These are phyloP conservation scores for Thaumatotibia leucotreta DNA, from an alignment of 1,140 invertebrate genomes.

Conservation along the genomic window DNA sequence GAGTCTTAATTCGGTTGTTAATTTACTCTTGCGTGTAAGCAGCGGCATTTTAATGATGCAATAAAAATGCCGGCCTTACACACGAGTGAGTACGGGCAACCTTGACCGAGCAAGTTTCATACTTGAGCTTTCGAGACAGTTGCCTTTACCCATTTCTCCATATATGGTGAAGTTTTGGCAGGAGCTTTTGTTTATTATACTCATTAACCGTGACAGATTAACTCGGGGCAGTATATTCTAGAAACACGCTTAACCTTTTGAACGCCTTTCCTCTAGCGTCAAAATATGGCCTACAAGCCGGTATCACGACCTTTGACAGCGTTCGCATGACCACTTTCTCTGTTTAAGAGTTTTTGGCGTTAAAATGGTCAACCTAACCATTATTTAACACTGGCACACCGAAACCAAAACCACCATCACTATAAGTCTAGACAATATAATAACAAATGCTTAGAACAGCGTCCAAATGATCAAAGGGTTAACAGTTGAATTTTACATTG, in stretches of 20 bases:
- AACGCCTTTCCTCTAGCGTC: too few relatives aligned
- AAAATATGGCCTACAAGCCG: too few relatives aligned
- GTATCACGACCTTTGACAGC: too few relatives aligned
- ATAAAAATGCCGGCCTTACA: constrained; percentile 28
- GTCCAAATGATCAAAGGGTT: too few relatives aligned
- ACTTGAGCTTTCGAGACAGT: constrained; percentile 40
- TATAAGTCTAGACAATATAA: too few relatives aligned
- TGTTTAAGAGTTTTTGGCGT: too few relatives aligned
- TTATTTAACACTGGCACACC: too few relatives aligned
- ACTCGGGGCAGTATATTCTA: background rate
- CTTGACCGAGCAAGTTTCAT: constrained; percentile 44
- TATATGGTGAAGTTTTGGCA: constrained; percentile 17
- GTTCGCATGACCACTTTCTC: too few relatives aligned
- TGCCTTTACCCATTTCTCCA: constrained; percentile 36
- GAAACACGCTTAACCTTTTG: constrained; percentile 1
- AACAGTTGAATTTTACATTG: constrained; percentile 33
- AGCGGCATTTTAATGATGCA: constrained; percentile 22
- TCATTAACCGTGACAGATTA: background rate
- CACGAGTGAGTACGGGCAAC: constrained; percentile 27
- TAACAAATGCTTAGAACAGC: too few relatives aligned
- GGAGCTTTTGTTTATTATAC: background rate
- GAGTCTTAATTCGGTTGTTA: background rate
- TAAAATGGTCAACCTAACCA: too few relatives aligned
- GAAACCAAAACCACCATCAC: too few relatives aligned
- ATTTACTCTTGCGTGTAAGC: background rate